phyloP scores from a whole-genome alignment of 2,113 vertebrate species.

The Pandion haliaetus region DNA sequence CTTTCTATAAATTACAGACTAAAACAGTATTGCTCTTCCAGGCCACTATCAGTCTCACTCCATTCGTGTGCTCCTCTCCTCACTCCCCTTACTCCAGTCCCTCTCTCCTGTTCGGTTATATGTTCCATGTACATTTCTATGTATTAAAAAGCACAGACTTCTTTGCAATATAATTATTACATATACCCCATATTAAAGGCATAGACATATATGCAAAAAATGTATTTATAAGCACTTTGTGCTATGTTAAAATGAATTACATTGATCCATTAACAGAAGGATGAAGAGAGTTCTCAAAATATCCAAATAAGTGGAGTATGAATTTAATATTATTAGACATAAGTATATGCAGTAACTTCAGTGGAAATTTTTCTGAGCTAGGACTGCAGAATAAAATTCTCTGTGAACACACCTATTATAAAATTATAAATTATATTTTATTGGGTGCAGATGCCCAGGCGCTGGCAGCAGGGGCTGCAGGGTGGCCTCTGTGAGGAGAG shows the following conservation, averaged over 20 bases:
- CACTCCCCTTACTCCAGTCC: background rate
- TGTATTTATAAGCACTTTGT: background rate
- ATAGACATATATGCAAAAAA: background rate
- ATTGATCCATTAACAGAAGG: background rate
- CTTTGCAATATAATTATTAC: background rate
- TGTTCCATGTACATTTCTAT: background rate
- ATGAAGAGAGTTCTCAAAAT: background rate
- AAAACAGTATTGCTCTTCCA: background rate
- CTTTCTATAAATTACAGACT: background rate
- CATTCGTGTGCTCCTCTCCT: background rate
- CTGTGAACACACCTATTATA: background rate
- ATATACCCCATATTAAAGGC: background rate
- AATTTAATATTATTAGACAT: background rate
- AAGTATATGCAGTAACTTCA: background rate
- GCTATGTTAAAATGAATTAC: background rate
- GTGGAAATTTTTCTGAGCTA: background rate
- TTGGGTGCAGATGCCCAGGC: rapidly evolving
- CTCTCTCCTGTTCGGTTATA: background rate
- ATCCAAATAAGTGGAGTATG: background rate
- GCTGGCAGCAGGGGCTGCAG: rapidly evolving
- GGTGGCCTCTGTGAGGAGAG: background rate
- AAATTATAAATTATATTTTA: background rate
- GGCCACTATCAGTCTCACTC: background rate
- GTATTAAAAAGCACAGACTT: background rate
- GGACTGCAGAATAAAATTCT: background rate